These are phyloP conservation scores for Telmatherina bonti DNA, from an alignment of 2,797 vertebrate genomes.

Conservation along the genomic window DNA sequence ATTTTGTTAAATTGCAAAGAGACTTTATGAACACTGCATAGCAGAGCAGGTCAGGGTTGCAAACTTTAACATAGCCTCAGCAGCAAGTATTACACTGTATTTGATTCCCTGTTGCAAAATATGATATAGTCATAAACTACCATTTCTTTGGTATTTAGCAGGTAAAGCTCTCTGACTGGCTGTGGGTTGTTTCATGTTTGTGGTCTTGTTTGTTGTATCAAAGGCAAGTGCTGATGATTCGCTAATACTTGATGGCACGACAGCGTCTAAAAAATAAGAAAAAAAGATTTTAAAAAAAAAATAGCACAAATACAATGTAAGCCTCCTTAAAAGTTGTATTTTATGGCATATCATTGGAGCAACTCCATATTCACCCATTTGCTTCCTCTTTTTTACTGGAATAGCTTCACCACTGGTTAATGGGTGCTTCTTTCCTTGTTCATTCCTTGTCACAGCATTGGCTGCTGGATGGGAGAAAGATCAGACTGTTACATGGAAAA, in stretches of 20 bases:
- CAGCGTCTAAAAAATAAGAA: conserved; percentile 40
- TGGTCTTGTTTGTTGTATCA: conserved; percentile 24
- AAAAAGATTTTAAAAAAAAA: neutral
- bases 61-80: no score
- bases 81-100: neutral
- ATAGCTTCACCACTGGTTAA: conserved; percentile 46
- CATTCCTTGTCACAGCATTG: conserved; percentile 25
- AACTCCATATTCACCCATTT: conserved; percentile 52
- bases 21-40: no score
- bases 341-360: neutral
- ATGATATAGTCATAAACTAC: conserved; percentile 26
- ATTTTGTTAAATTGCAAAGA: no score
- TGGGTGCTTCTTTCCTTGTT: conserved; percentile 49
- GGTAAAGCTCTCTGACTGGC: conserved; percentile 29
- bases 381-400: conserved; percentile 60
- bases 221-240: conserved; percentile 9
- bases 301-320: neutral
- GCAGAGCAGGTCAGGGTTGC: neutral
- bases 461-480: conserved; percentile 17
- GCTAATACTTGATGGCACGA: neutral
- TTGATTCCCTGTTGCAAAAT: neutral
- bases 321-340: neutral
- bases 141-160: conserved; percentile 39
- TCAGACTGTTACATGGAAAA: neutral
- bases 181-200: conserved; percentile 30